Evolutionary conservation across 2,113 vertebrate genomes (phyloP).

Genomic region (Thinocorus orbignyianus): DNA sequence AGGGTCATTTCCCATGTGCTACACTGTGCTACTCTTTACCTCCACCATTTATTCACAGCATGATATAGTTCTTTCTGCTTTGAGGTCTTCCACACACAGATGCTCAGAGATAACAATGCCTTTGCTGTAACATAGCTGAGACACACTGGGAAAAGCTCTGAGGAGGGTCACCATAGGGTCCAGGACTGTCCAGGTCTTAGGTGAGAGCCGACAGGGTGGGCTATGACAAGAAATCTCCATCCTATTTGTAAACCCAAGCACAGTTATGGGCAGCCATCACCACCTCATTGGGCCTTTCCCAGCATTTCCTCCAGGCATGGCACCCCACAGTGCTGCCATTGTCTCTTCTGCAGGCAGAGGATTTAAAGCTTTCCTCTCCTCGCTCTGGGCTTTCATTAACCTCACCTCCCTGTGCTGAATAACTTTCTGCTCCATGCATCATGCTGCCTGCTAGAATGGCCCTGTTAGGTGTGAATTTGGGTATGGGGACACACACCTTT

Average conservation of each 20-base stretch:
- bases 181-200: neutral
- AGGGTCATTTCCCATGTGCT: neutral
- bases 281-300: neutral
- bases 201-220: neutral
- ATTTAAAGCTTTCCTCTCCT: neutral
- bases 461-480: neutral
- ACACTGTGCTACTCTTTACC: neutral
- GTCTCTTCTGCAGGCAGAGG: neutral
- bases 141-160: neutral
- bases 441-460: fast-evolving
- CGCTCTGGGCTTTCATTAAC: neutral
- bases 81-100: neutral
- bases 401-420: neutral
- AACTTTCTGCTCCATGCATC: fast-evolving
- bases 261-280: neutral
- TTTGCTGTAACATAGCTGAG: neutral
- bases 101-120: neutral
- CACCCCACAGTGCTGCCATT: neutral
- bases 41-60: neutral
- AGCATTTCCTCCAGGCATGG: neutral
- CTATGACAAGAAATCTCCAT: neutral
- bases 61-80: neutral
- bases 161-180: neutral
- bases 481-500: neutral
- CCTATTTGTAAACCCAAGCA: neutral